Conservation (phyloP, 2,888 invertebrate species). For the Lydus trimaculatus region DNA sequence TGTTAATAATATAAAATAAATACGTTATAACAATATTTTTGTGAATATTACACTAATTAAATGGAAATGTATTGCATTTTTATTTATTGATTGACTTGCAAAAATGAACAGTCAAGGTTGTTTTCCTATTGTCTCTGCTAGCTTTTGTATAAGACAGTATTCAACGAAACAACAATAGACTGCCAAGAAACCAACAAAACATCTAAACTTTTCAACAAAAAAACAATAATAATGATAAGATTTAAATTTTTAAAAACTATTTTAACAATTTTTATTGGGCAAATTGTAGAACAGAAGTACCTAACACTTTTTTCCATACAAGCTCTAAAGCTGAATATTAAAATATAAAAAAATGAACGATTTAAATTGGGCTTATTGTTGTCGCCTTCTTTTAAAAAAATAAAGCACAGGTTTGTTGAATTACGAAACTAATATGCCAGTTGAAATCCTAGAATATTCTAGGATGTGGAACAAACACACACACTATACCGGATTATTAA, state of each 20-base stretch:
- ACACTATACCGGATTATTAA: not conserved
- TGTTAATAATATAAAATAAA: not conserved
- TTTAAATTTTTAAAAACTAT: no score
- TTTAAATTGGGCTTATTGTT: no score
- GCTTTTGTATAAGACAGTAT: not conserved
- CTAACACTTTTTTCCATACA: no score
- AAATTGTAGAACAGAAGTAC: no score
- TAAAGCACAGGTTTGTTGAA: not conserved
- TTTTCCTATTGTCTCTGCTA: not conserved
- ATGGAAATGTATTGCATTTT: not conserved
- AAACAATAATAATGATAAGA: not conserved
- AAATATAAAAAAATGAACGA: no score
- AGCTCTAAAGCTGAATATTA: no score
- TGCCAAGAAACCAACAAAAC: not conserved
- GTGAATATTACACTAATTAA: no score
- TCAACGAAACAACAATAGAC: slow-evolving; percentile 4
- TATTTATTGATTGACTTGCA: not conserved
- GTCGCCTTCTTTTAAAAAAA: not conserved
- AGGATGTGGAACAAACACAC: slow-evolving; percentile 4
- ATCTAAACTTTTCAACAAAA: not conserved
- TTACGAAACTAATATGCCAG: not conserved
- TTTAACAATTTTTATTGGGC: not conserved
- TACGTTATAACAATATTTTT: not conserved
- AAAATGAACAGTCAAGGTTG: slow-evolving; percentile 1
- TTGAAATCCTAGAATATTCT: not conserved